A percentile compares a stretch with the other conserved stretches of the same genome.
phyloP scores from a whole-genome alignment of 2,888 invertebrate species.

The Hydraecia micacea region DNA sequence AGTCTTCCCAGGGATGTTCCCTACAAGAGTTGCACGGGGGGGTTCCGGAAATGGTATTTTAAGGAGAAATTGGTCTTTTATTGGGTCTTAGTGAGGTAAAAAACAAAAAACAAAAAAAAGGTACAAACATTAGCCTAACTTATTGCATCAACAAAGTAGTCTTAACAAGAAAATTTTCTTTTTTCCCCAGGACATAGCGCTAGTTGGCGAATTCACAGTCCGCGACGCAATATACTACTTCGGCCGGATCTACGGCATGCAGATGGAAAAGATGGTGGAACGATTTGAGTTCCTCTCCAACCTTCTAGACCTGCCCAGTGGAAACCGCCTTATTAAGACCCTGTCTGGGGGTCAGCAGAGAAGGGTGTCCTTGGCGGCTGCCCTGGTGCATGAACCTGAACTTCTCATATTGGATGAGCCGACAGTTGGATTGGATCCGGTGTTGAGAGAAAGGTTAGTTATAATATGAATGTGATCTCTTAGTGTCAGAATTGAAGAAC shows the following conservation, averaged over 20 bases:
- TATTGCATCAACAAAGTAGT: not conserved
- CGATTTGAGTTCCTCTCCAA: slow-evolving; percentile 92
- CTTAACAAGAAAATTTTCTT: not conserved
- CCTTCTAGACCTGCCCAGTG: slow-evolving; percentile 94
- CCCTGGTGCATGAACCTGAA: slow-evolving; percentile 96
- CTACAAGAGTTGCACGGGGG: too few species aligned
- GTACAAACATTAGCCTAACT: too few species aligned
- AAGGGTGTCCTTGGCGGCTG: slow-evolving; percentile 96
- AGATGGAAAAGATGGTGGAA: slow-evolving; percentile 91
- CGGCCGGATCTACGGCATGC: slow-evolving; percentile 95
- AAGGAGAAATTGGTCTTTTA: too few species aligned
- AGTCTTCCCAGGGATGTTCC: too few species aligned
- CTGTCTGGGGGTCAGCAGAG: slow-evolving; percentile 97
- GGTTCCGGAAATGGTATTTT: too few species aligned
- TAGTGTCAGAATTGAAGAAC: not conserved
- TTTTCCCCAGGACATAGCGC: slow-evolving; percentile 92
- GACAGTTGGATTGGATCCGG: slow-evolving; percentile 98
- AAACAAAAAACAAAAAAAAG: too few species aligned
- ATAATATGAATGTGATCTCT: not conserved
- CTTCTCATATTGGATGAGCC: slow-evolving; percentile 97
- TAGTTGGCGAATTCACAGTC: slow-evolving; percentile 95
- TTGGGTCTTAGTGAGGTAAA: too few species aligned
- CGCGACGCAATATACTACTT: slow-evolving; percentile 96
- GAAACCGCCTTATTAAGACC: slow-evolving; percentile 91
- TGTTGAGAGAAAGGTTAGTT: slow-evolving; percentile 94